Base-by-base conservation (phyloP, 2,888 invertebrate species). In the Therioaphis trifolii region DNA sequence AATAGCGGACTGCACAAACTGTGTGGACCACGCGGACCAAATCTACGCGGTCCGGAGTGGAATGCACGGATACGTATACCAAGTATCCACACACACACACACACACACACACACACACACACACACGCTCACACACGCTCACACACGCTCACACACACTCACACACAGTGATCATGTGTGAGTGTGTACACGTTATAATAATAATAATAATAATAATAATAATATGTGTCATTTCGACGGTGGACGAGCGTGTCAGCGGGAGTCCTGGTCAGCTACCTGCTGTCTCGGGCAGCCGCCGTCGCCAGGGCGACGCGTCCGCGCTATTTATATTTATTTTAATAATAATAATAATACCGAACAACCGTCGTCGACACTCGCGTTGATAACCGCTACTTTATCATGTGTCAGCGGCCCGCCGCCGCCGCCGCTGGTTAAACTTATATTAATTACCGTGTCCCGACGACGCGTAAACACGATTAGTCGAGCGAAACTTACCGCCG, bases 381-480 rank as follows among this genome's bases (percentile, higher is more conserved):
- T 29, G 80, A 80, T 61, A 68, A 74, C 49, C 72, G 82, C 82
- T 80, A 80, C 80, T 82, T 82, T 40, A 82, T 74, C 82, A 82
- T 74, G 63, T 63, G 82, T 82, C 72, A 80, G 66, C 77, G 63
- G 76, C 11, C 5, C 35, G 21, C 43, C 35, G 43, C n/a, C n/a
- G n/a, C n/a, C n/a, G n/a, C 27, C 14, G 35, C 18, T 43, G 52
- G 40, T 29, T 15, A 40, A 66, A 74, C 71, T 71, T 35, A 29
- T 82, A 82, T 82, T 82, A 74, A 82, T 82, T 82, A 82, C 24
- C 71, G 72, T 82, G 72, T 63, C 74, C 74, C 52, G 74, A 27
- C 82, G 82, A 74, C 82, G 74, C 74, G 82, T 66, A 74, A 82
- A 82, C 82, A 66, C 82, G 72, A 74, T 72, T 74, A 72, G 61